Evolutionary conservation across 2,113 vertebrate species (phyloP).

Genomic region (Xiphophorus maculatus): DNA sequence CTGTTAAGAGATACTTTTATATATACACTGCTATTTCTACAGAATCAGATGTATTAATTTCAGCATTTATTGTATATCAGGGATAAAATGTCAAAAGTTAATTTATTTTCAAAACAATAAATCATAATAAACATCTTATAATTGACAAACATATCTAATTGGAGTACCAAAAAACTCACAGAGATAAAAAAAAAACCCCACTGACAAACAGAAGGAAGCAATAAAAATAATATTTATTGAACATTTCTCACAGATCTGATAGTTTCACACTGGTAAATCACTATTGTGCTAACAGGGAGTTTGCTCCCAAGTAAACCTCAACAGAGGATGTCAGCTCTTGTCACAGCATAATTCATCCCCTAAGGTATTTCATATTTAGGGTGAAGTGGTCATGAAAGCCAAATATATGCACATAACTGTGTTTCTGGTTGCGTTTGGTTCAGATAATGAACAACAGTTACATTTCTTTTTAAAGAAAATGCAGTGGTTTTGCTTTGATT

Average conservation of each 20-base stretch:
- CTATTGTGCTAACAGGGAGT: background rate
- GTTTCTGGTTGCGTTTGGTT: background rate
- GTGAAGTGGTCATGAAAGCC: background rate
- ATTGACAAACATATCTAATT: background rate
- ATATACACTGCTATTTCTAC: background rate
- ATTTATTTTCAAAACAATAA: background rate
- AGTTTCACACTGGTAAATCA: background rate
- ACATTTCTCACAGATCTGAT: background rate
- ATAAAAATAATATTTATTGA: background rate
- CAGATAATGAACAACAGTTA: background rate
- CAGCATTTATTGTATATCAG: background rate
- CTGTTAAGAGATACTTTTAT: background rate
- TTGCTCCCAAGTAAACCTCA: background rate
- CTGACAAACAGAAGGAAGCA: background rate
- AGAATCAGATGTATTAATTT: background rate
- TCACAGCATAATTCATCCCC: conserved; percentile 31
- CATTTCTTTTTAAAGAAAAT: background rate
- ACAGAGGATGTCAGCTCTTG: background rate
- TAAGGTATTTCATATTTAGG: conserved; percentile 1
- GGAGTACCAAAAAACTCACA: background rate
- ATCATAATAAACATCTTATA: background rate
- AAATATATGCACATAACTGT: background rate
- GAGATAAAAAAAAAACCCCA: background rate
- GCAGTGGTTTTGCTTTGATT: background rate
- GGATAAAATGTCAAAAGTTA: too few relatives aligned